Conservation (phyloP, 2,797 vertebrate species). For the Gorsachius magnificus region DNA sequence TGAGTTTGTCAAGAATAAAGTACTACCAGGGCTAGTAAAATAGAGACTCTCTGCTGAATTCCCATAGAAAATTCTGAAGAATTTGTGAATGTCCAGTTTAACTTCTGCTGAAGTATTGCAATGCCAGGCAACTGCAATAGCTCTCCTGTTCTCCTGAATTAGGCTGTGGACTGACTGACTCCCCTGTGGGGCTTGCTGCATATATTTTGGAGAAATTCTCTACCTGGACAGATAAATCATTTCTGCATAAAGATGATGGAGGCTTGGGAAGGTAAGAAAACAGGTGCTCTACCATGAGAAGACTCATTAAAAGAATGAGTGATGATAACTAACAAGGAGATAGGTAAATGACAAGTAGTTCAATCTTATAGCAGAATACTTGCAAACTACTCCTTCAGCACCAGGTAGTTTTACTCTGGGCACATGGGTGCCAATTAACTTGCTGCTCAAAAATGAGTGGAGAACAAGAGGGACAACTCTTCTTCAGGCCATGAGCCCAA, state of each 20-base stretch:
- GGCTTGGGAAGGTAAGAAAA: constrained; percentile 83
- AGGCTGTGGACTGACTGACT: constrained; percentile 88
- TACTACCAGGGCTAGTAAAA: not conserved
- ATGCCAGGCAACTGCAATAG: not conserved
- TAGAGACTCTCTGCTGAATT: not conserved
- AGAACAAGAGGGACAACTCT: not conserved
- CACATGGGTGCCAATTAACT: not conserved
- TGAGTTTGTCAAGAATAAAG: not conserved
- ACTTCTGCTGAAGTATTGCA: not conserved
- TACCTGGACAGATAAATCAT: constrained; percentile 80
- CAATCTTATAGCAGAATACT: not conserved
- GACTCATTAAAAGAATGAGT: not conserved
- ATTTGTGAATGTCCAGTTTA: not conserved
- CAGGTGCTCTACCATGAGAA: not conserved
- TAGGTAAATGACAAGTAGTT: not conserved
- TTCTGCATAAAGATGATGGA: constrained; percentile 80
- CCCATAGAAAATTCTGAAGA: not conserved
- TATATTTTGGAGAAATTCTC: constrained; percentile 93
- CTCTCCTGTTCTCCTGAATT: not conserved
- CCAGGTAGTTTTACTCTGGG: not conserved
- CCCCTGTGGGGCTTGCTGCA: constrained; percentile 87
- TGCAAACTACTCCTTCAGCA: not conserved
- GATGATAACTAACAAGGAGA: not conserved
- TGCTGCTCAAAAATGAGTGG: not conserved
- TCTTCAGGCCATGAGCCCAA: not conserved